Conservation (phyloP, 2,113 vertebrate species). For the Heptranchias perlo region DNA sequence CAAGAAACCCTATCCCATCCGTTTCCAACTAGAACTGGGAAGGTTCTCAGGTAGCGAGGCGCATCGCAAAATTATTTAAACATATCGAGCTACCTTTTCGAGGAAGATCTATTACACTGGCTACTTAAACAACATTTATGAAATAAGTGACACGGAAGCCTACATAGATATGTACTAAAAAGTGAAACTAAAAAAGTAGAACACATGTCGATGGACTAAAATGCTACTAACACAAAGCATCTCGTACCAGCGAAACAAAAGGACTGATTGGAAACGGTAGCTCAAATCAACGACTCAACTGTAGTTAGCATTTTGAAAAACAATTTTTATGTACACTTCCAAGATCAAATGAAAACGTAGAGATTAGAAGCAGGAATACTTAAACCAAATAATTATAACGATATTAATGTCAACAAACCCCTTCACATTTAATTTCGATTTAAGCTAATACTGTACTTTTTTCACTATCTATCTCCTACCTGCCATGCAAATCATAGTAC, state of each 20-base stretch:
- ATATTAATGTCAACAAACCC: neutral
- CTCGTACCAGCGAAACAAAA: constrained; percentile 21
- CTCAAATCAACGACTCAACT: neutral
- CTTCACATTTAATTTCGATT: neutral
- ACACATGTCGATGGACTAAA: constrained; percentile 14
- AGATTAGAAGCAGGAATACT: neutral
- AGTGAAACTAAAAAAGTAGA: neutral
- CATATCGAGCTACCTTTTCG: neutral
- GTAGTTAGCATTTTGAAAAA: neutral
- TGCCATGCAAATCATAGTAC: neutral
- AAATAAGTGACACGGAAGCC: neutral
- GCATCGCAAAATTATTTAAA: neutral
- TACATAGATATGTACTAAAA: neutral
- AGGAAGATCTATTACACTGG: neutral
- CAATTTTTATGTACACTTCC: neutral
- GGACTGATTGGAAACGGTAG: neutral
- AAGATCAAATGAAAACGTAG: neutral
- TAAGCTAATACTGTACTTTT: neutral
- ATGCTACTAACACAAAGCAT: neutral
- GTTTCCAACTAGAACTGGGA: neutral
- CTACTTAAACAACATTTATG: neutral
- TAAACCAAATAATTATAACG: neutral
- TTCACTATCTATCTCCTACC: neutral
- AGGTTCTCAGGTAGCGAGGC: neutral
- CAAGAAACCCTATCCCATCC: neutral